A percentile compares a stretch with the other conserved stretches of the same genome.
Conservation (phyloP, 2,797 vertebrate genomes). For the Propithecus perrieri region DNA sequence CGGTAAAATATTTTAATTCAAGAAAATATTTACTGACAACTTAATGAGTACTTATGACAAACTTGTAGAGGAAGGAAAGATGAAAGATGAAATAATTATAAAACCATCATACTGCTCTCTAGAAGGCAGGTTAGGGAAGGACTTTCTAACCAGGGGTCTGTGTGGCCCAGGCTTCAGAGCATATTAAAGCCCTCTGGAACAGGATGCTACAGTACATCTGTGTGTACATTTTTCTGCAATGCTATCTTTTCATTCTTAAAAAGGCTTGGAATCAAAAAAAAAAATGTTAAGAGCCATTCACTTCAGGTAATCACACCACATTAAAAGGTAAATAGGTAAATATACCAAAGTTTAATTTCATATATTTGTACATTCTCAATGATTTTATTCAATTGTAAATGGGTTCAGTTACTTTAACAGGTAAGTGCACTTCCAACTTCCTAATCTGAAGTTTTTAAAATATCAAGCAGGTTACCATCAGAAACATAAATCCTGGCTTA, state of each 20-base stretch:
- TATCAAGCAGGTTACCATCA: neutral
- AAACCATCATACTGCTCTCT: neutral
- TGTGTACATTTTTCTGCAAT: neutral
- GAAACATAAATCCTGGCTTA: neutral
- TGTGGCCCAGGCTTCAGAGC: neutral
- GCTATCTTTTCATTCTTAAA: slow-evolving; percentile 3
- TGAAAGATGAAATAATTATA: neutral
- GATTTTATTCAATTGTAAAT: neutral
- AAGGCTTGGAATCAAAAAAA: neutral
- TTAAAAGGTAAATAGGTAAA: neutral
- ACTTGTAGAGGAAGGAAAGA: neutral
- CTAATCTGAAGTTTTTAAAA: neutral
- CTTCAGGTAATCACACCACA: neutral
- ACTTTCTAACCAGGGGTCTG: neutral
- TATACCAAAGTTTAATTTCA: neutral
- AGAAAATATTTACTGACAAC: neutral
- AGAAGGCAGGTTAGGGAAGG: neutral
- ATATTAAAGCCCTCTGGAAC: neutral
- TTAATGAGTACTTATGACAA: neutral
- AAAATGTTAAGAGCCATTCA: neutral
- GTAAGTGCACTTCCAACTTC: neutral
- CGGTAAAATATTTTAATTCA: neutral
- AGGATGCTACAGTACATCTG: neutral
- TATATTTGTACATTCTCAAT: neutral
- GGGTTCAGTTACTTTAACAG: neutral